Evolutionary conservation across 2,113 vertebrate genomes (phyloP), one percentile per base, ranked within the genome.

Genomic region (Microtus oregoni): DNA sequence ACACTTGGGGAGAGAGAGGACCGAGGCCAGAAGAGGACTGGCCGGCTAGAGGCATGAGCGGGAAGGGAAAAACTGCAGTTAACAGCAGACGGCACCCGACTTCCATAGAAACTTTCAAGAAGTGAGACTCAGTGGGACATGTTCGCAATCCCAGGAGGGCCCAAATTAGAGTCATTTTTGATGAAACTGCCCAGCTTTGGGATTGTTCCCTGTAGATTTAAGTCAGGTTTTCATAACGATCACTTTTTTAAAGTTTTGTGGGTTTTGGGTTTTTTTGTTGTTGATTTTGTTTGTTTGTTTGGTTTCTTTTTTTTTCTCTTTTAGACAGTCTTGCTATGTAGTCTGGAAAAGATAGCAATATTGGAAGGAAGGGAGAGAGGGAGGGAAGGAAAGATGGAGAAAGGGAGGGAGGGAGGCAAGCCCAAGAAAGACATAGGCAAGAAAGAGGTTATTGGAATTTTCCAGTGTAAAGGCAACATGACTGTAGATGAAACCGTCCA

Each of bases 21-120:
- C 19, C 35, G 38, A 44, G 41, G 26, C 5, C 1, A 15, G 24
- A 5, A 7, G 52, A 24, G 9, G 22, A 67, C 28, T 0, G 22
- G 38, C 24, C 0, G 28, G 19, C 22, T 38, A 38, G 52, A 52
- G 88, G 63, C 41, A 7, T 17, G 17, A 38, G 26, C n/a, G 8
- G 38, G 5, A 52, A 89, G 65, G 28, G 38, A 50, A 30, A 63
- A 47, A 9, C 76, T 55, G 73, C 55, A 19, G 22, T 12, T 13
- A 58, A 47, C n/a, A 2, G 12, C 4, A 19, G 2, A 52, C 17
- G 28, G 30, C 35, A 90, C 61, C 32, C 15, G 17, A 50, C 8
- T 38, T 19, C 77, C 52, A 30, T 0, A 50, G 92, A 85, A 55
- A 22, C 32, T 38, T 70, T 70, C 11, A 58, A 41, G 85, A 87